Percentiles rank a stretch among this genome's conserved stretches.
These are phyloP conservation scores for Andricus quercusramuli DNA, from an alignment of 2,888 invertebrate genomes.

Conservation along the genomic window DNA sequence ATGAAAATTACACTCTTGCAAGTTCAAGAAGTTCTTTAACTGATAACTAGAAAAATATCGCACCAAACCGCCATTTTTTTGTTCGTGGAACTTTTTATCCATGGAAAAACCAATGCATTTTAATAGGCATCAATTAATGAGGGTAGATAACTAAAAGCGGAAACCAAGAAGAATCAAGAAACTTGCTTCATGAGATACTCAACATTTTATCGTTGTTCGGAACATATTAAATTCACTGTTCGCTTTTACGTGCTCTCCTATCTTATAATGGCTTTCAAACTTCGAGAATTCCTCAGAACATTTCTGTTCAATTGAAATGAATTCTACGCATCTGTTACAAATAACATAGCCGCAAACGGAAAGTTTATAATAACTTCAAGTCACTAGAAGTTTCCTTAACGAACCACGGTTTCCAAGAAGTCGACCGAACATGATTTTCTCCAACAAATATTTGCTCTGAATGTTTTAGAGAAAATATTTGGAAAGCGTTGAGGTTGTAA, in stretches of 20 bases:
- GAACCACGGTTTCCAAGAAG: not conserved
- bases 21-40: slow-evolving; percentile 10
- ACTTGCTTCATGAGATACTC: slow-evolving; percentile 5
- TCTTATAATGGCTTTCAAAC: slow-evolving; percentile 1
- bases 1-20: slow-evolving; percentile 6
- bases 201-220: slow-evolving; percentile 15
- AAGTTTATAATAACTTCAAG: not conserved
- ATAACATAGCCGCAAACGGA: not conserved
- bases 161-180: not conserved
- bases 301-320: not conserved
- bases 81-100: not conserved
- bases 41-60: slow-evolving; percentile 10
- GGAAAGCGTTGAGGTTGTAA: not conserved
- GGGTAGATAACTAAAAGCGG: not conserved
- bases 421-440: not conserved
- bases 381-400: not conserved
- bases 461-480: not conserved
- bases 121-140: not conserved
- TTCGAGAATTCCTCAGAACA: not conserved
- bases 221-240: not conserved
- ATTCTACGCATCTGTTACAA: not conserved
- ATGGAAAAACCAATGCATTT: not conserved
- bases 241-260: slow-evolving; percentile 2
- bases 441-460: not conserved
- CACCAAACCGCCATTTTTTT: slow-evolving; percentile 6